Conservation (phyloP, 1,140 invertebrate species). For the Phocides pigmalion region DNA sequence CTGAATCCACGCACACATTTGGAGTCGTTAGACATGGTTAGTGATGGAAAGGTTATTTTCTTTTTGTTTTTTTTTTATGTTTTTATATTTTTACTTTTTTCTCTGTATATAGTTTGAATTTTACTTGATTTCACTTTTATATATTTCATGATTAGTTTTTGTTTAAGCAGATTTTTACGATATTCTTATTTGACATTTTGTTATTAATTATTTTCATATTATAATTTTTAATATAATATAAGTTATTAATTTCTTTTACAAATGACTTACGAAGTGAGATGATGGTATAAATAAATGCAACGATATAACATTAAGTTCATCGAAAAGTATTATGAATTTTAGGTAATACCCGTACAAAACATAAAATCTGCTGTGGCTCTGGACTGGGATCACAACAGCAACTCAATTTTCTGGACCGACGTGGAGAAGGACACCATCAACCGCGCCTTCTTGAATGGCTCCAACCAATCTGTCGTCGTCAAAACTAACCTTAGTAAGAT, state of each 20-base stretch:
- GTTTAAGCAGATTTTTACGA: no score
- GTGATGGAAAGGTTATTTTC: constrained; percentile 10
- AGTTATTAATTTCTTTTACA: no score
- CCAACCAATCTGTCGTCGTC: constrained; percentile 86
- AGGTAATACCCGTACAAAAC: constrained; percentile 91
- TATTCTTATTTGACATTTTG: no score
- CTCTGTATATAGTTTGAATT: no score
- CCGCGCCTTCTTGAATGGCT: constrained; percentile 90
- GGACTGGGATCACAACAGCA: constrained; percentile 91
- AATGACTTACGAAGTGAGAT: no score
- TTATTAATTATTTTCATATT: no score
- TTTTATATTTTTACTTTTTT: no score
- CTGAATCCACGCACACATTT: constrained; percentile 85
- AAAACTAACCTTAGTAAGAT: constrained; percentile 87
- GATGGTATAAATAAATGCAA: no score
- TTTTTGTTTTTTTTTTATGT: no score
- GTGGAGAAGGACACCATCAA: constrained; percentile 93
- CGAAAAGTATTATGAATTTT: constrained; percentile 19
- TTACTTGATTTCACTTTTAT: no score
- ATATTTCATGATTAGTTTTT: no score
- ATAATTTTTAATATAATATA: no score
- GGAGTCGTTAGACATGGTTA: constrained; percentile 88
- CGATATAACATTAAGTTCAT: neutral
- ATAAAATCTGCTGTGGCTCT: constrained; percentile 93
- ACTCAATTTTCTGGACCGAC: constrained; percentile 95